Evolutionary conservation across 2,888 invertebrate species (phyloP).

Genomic region (Agonum fuliginosum): DNA sequence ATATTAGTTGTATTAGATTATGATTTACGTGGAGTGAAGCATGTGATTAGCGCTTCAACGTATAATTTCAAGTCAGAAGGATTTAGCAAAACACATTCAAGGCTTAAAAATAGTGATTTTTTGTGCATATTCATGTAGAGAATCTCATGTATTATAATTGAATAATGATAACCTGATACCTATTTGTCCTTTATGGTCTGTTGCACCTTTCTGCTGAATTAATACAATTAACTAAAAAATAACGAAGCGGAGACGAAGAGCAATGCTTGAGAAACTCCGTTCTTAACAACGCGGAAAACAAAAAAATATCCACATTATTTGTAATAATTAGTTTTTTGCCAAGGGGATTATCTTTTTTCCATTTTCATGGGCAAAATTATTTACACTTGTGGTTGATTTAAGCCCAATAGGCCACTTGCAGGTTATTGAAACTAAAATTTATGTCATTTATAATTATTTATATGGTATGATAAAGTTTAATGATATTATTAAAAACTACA

Average conservation of each 20-base stretch:
- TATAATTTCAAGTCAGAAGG: constrained; percentile 38
- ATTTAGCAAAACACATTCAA: constrained; percentile 54
- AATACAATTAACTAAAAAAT: constrained; percentile 45
- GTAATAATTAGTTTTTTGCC: constrained; percentile 5
- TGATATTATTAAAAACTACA: too few relatives aligned
- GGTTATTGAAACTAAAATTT: too few relatives aligned
- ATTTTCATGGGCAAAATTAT: too few relatives aligned
- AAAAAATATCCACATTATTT: background rate
- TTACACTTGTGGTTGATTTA: too few relatives aligned
- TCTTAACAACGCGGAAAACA: background rate
- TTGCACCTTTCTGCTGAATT: constrained; percentile 27
- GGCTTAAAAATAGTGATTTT: constrained; percentile 52
- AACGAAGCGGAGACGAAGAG: constrained; percentile 10
- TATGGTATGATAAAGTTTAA: too few relatives aligned
- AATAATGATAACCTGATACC: constrained; percentile 46
- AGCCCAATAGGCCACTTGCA: too few relatives aligned
- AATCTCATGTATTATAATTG: constrained; percentile 53
- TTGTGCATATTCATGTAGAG: constrained; percentile 50
- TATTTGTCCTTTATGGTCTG: constrained; percentile 51
- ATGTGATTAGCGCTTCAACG: constrained; percentile 9
- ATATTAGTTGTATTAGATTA: too few relatives aligned
- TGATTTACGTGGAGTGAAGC: constrained; percentile 11
- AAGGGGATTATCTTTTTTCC: background rate
- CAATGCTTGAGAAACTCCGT: constrained; percentile 4
- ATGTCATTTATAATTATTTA: too few relatives aligned